Percentiles rank a stretch among this genome's conserved stretches.
Conservation (phyloP, 2,113 vertebrate genomes). For the Antigone vipio region DNA sequence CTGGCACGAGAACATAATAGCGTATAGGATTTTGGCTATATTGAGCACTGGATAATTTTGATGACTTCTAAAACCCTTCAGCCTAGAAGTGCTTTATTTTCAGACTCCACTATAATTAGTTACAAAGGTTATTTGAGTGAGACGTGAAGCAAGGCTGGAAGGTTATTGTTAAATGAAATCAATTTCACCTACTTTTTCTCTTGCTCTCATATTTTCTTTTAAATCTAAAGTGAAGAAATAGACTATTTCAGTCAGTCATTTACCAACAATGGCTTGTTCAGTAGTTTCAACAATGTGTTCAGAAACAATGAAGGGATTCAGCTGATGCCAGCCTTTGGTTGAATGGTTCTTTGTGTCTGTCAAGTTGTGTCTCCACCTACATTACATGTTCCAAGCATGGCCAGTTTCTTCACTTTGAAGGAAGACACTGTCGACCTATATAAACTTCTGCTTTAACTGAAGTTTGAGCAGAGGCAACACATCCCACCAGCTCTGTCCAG, state of each 20-base stretch:
- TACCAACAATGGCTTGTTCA: conserved; percentile 27
- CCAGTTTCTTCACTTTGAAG: neutral
- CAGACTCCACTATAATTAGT: conserved; percentile 43
- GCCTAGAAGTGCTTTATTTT: conserved; percentile 56
- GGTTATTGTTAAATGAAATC: conserved; percentile 62
- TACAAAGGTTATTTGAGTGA: conserved; percentile 57
- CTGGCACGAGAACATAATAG: conserved; percentile 28
- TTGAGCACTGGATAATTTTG: conserved; percentile 53
- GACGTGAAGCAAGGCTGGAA: conserved; percentile 5
- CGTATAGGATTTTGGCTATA: conserved; percentile 52
- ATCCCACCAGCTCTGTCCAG: neutral
- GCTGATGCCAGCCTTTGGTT: neutral
- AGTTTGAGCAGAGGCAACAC: neutral
- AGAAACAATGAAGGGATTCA: neutral
- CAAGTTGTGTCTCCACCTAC: neutral
- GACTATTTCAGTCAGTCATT: neutral
- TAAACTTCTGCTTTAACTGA: neutral
- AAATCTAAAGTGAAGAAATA: conserved; percentile 40
- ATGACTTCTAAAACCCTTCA: conserved; percentile 53
- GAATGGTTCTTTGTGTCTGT: neutral
- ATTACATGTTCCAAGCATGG: neutral
- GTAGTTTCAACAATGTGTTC: neutral
- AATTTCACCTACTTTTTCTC: conserved; percentile 48
- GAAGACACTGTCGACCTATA: neutral
- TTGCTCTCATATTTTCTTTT: conserved; percentile 43